These are phyloP conservation scores for Varecia variegata DNA, from an alignment of 2,797 vertebrate genomes.

Conservation along the genomic window DNA sequence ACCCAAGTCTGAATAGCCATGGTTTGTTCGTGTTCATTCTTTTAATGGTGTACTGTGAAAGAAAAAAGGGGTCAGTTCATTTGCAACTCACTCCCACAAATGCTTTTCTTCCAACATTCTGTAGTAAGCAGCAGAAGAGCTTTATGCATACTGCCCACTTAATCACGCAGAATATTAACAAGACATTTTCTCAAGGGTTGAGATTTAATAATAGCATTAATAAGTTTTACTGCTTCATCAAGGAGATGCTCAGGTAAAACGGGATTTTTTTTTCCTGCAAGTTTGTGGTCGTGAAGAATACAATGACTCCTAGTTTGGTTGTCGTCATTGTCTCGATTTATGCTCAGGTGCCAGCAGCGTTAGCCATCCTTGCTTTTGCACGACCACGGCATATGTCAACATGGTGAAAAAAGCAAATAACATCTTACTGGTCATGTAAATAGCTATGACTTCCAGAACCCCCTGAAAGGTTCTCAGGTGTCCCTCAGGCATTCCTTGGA, in stretches of 20 bases:
- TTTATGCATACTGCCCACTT: background rate
- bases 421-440: background rate
- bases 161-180: background rate
- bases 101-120: background rate
- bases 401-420: background rate
- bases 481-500: background rate
- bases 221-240: background rate
- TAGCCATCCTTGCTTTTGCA: background rate
- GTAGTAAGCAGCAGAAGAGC: background rate
- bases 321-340: background rate
- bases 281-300: background rate
- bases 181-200: background rate
- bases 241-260: background rate
- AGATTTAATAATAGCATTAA: background rate
- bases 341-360: too few species aligned
- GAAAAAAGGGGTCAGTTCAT: background rate
- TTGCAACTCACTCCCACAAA: background rate
- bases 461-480: background rate
- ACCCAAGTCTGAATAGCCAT: background rate
- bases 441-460: background rate
- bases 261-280: background rate
- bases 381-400: background rate
- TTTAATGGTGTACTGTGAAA: background rate
- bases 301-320: rapidly evolving
- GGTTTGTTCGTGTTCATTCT: background rate